Base-by-base conservation (phyloP, 1,140 invertebrate genomes). In the Coenobita brevimanus region DNA sequence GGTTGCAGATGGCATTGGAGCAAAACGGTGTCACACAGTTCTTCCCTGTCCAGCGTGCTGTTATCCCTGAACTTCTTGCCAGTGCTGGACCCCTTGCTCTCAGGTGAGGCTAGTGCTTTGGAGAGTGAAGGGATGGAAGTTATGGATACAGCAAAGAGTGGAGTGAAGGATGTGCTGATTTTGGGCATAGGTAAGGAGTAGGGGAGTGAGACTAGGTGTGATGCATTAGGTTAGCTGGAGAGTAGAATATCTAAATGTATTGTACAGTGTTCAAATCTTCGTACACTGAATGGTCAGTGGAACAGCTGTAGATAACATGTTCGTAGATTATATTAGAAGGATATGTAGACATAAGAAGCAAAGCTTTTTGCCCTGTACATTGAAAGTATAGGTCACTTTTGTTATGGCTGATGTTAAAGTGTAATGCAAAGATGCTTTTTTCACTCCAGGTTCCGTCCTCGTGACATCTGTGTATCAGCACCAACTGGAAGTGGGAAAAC, bases 401-500 rank as follows among this genome's bases (percentile, higher is more conserved):
- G n/a, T n/a, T n/a, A n/a, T n/a, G n/a, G n/a, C n/a, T n/a, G n/a
- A n/a, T n/a, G n/a, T n/a, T n/a, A n/a, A n/a, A n/a, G n/a, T 21
- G 60, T 36, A 8, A 62, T 21, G 21, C n/a, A 10, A 1, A 73
- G 4, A 21, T 0, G 10, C n/a, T 21, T 60, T 64, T 60, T 79
- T 78, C 38, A 54, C 54, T 24, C 17, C 80, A 90, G 85, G 57
- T 83, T 73, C 89, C 95, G 96, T 92, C 96, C 96, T 0, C 94
- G 95, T 90, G 98, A 99, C 92, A 94, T 99, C n/a, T 99, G 98
- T 93, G 96, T 99, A 54, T 98, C 97, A 33, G 97, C 98, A 62
- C 98, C 98, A 30, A 99, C 99, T 21, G 99, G 98, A 15, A 99
- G 97, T 94, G 98, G 98, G 13, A 99, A 99, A 94, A 99, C 98